Percentiles rank a stretch among this genome's conserved stretches.
These are phyloP conservation scores for Autographa pulchrina DNA, from an alignment of 2,888 invertebrate genomes.

Conservation along the genomic window DNA sequence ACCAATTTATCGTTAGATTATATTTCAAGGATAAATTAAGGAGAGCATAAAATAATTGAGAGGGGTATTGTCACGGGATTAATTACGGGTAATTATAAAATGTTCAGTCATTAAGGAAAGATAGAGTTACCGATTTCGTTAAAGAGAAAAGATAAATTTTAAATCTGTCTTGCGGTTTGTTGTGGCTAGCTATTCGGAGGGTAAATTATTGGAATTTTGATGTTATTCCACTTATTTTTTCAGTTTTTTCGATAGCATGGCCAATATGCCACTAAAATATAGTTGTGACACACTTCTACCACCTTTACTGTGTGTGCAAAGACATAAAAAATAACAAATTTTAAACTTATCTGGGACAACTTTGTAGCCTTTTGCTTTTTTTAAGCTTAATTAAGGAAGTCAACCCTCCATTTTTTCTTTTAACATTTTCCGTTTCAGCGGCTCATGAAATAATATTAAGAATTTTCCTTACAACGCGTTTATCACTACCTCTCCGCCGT, in stretches of 20 bases:
- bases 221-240: neutral
- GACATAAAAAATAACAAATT: no score
- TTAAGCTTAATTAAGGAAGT: no score
- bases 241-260: neutral
- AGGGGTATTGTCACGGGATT: conserved; percentile 25
- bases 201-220: neutral
- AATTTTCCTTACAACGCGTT: neutral
- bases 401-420: neutral
- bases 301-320: no score
- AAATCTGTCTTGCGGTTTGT: neutral
- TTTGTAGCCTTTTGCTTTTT: no score
- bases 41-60: conserved; percentile 31
- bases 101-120: conserved; percentile 30
- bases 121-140: conserved; percentile 27
- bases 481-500: neutral
- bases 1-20: conserved; percentile 23
- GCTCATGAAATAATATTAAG: neutral
- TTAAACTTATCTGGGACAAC: no score
- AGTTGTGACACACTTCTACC: no score
- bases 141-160: conserved; percentile 4
- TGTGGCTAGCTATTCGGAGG: neutral
- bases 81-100: conserved; percentile 38
- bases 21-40: conserved; percentile 32
- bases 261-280: neutral
- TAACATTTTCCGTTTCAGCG: neutral